Conservation (phyloP, 2,888 invertebrate genomes). For the Phyto melanocephala region DNA sequence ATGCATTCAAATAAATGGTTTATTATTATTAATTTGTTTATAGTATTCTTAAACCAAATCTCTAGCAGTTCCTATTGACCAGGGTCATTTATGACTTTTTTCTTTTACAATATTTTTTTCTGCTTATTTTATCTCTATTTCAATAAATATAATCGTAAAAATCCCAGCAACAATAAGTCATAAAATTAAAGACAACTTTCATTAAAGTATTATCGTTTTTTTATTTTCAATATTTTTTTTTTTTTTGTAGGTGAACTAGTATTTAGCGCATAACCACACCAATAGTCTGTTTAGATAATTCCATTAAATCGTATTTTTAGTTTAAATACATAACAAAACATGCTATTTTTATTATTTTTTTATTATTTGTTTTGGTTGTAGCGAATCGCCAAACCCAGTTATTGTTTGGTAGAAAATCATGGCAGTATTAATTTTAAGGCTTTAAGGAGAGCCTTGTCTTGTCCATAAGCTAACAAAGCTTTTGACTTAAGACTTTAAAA, state of each 20-base stretch:
- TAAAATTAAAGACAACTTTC: slow-evolving; percentile 57
- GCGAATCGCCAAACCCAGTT: slow-evolving; percentile 55
- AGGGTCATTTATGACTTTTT: slow-evolving; percentile 40
- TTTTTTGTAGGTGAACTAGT: slow-evolving; percentile 17
- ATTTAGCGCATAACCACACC: background rate
- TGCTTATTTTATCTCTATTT: background rate
- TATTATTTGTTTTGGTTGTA: no score
- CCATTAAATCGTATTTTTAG: background rate
- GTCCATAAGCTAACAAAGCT: background rate
- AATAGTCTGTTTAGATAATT: background rate
- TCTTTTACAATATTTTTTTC: background rate
- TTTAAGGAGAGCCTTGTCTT: slow-evolving; percentile 19
- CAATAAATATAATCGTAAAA: slow-evolving; percentile 19
- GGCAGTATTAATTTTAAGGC: background rate
- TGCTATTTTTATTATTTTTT: background rate
- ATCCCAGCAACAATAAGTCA: slow-evolving; percentile 28
- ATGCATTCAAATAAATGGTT: slow-evolving; percentile 43
- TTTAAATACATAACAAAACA: background rate
- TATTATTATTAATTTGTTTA: slow-evolving; percentile 1
- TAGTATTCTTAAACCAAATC: background rate
- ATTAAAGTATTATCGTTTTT: slow-evolving; percentile 42
- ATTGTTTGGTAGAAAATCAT: slow-evolving; percentile 21
- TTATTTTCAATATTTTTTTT: background rate
- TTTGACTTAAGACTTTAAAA: background rate
- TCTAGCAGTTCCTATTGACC: slow-evolving; percentile 50